phyloP scores from a whole-genome alignment of 2,113 vertebrate species.

The Nanorana parkeri region DNA sequence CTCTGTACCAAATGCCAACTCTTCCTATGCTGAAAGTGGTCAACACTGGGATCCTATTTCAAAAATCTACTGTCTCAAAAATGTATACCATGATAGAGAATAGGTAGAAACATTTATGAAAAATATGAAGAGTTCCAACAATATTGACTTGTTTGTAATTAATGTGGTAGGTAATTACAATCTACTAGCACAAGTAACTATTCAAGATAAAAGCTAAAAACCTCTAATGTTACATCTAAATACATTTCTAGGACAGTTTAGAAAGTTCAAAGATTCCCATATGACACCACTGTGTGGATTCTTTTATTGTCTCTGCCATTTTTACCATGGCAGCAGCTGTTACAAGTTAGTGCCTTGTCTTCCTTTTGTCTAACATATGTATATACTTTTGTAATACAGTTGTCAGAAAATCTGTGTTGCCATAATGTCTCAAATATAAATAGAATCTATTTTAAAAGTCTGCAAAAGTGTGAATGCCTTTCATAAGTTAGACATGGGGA shows the following conservation, averaged over 20 bases:
- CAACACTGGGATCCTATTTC: too few relatives aligned
- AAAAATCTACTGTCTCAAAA: too few relatives aligned
- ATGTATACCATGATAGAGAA: too few relatives aligned
- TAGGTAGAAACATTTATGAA: too few relatives aligned
- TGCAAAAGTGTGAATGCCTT: slow-evolving; percentile 2
- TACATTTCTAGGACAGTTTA: too few relatives aligned
- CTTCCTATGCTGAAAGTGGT: too few relatives aligned
- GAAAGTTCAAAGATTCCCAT: neutral
- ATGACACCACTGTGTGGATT: slow-evolving; percentile 2
- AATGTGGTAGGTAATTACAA: slow-evolving; percentile 23
- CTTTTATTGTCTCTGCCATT: slow-evolving; percentile 11
- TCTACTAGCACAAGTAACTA: slow-evolving; percentile 28
- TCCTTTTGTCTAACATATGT: slow-evolving; percentile 53
- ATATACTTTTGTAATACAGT: slow-evolving; percentile 36
- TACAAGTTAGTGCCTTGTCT: neutral
- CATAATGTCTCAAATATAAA: slow-evolving; percentile 18
- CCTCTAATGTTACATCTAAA: too few relatives aligned
- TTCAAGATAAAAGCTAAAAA: neutral
- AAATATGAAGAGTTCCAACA: too few relatives aligned
- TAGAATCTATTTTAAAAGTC: slow-evolving; percentile 1
- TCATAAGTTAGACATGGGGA: neutral
- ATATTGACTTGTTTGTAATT: too few relatives aligned
- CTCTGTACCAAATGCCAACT: too few relatives aligned
- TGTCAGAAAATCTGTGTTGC: slow-evolving; percentile 36
- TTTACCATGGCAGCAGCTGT: slow-evolving; percentile 45